Evolutionary conservation across 2,113 vertebrate genomes (phyloP).

Genomic region (Thalassarche chlororhynchos): DNA sequence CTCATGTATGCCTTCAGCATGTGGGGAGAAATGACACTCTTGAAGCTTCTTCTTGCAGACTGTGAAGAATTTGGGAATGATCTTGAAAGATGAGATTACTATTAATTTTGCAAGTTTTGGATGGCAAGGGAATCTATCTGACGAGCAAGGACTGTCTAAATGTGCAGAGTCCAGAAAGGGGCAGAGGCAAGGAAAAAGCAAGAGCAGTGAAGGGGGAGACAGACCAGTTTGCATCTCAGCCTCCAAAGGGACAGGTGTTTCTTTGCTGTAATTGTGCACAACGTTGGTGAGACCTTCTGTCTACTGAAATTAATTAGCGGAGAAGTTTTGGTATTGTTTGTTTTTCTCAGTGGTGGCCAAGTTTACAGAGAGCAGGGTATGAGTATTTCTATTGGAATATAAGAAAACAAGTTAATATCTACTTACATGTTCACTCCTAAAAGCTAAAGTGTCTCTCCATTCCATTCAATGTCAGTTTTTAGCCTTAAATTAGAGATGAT

Average conservation of each 20-base stretch:
- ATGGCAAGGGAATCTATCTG: background rate
- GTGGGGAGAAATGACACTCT: background rate
- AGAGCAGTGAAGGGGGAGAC: background rate
- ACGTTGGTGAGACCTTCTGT: background rate
- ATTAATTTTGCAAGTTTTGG: background rate
- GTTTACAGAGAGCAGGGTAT: background rate
- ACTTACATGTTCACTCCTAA: background rate
- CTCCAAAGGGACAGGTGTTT: background rate
- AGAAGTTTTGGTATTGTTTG: background rate
- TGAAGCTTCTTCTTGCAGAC: background rate
- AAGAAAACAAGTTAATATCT: background rate
- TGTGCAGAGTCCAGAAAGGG: background rate
- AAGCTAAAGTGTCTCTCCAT: background rate
- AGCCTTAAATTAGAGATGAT: background rate
- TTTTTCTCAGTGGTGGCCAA: background rate
- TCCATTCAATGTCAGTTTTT: background rate
- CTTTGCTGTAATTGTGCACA: background rate
- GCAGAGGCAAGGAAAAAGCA: background rate
- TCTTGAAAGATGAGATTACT: background rate
- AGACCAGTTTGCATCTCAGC: background rate
- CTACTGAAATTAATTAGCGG: rapidly evolving
- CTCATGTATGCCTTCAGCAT: background rate
- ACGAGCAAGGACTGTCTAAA: background rate
- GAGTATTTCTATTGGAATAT: background rate
- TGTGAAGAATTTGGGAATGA: background rate